phyloP scores from a whole-genome alignment of 2,888 invertebrate species.

The Latrodectus elegans region DNA sequence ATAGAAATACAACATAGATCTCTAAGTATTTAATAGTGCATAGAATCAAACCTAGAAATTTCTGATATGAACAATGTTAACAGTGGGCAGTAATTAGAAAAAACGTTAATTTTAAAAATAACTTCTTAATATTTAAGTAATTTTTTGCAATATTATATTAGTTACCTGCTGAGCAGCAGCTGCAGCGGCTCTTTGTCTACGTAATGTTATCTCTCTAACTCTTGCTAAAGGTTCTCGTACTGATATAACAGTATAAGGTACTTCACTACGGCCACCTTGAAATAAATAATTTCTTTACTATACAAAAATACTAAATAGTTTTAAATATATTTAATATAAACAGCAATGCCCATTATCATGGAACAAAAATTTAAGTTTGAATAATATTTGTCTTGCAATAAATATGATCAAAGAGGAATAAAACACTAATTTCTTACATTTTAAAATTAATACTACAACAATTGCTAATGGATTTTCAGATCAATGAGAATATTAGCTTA shows the following conservation, averaged over 20 bases:
- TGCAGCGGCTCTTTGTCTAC: slow-evolving; percentile 45
- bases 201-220: slow-evolving; percentile 65
- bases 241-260: slow-evolving; percentile 70
- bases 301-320: not conserved
- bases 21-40: not conserved
- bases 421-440: too few relatives aligned
- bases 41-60: not conserved
- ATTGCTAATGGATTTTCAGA: too few relatives aligned
- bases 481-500: too few relatives aligned
- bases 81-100: not conserved
- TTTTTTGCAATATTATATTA: not conserved
- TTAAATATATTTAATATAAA: not conserved
- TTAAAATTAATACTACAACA: too few relatives aligned
- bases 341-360: too few relatives aligned
- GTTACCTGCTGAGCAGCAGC: slow-evolving; percentile 35
- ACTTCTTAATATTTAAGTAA: not conserved
- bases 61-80: not conserved
- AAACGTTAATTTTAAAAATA: not conserved
- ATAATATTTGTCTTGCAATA: not conserved
- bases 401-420: not conserved
- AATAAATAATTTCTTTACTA: not conserved
- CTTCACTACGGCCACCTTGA: slow-evolving; percentile 59
- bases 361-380: too few relatives aligned
- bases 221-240: slow-evolving; percentile 70
- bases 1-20: not conserved